Evolutionary conservation across 2,888 invertebrate genomes (phyloP).

Genomic region (Cheilosia grossa): DNA sequence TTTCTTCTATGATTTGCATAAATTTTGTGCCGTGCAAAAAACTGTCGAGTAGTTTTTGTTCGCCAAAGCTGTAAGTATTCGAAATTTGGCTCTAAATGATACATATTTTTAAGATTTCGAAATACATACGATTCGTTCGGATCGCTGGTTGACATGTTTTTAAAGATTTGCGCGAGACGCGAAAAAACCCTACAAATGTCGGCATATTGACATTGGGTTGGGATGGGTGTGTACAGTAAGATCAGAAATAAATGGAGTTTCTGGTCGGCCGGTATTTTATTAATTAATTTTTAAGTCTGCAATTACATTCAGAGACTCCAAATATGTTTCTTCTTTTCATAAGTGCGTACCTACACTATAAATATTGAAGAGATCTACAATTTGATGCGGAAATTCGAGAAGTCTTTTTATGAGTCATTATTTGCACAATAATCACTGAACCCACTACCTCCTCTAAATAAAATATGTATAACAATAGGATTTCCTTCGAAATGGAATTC

Average conservation of each 20-base stretch:
- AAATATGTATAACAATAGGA: no score
- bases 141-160: constrained; percentile 35
- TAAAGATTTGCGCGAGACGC: background rate
- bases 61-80: constrained; percentile 77
- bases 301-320: no score
- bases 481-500: no score
- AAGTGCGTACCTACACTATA: no score
- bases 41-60: constrained; percentile 78
- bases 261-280: background rate
- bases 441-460: no score
- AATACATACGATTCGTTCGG: constrained; percentile 47
- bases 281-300: no score
- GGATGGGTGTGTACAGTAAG: constrained; percentile 7
- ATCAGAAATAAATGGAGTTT: background rate
- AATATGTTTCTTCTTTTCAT: no score
- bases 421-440: no score
- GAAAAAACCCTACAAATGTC: constrained; percentile 6
- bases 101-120: background rate
- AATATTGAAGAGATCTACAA: no score
- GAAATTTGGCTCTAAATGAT: no score
- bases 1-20: constrained; percentile 77
- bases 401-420: no score
- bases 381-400: no score
- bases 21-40: constrained; percentile 78
- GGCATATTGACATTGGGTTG: background rate